phyloP scores from a whole-genome alignment of 2,797 vertebrate genomes.

The Cottoperca gobio region DNA sequence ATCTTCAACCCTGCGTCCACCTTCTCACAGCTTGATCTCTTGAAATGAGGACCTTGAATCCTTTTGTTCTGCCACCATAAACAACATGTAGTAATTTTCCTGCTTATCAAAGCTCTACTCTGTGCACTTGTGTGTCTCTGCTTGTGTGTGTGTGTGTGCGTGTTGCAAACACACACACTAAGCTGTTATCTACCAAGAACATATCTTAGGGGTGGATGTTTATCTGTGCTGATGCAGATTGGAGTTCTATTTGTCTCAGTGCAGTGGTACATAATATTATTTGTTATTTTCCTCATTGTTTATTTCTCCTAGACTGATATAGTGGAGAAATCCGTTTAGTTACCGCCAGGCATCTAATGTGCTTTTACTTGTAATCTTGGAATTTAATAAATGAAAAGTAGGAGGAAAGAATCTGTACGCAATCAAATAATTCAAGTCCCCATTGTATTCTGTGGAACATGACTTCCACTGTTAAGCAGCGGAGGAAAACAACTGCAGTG shows the following conservation, averaged over 20 bases:
- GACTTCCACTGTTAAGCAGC: conserved; percentile 66
- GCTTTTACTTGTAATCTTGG: conserved; percentile 82
- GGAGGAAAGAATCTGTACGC: conserved; percentile 59
- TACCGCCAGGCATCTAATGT: conserved; percentile 73
- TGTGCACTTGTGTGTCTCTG: conserved; percentile 42
- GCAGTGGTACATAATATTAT: conserved; percentile 74
- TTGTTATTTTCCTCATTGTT: conserved; percentile 68
- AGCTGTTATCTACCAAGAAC: conserved; percentile 77
- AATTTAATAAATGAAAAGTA: conserved; percentile 79
- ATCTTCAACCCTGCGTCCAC: conserved; percentile 63
- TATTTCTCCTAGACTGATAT: conserved; percentile 74
- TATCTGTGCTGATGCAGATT: conserved; percentile 82
- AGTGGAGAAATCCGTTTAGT: conserved; percentile 74
- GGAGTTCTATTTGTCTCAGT: conserved; percentile 76
- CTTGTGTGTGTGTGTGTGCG: conserved; percentile 38
- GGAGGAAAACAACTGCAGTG: conserved; percentile 61
- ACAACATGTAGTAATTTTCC: conserved; percentile 81
- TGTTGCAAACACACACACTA: conserved; percentile 49
- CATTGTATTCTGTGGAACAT: conserved; percentile 62
- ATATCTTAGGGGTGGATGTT: conserved; percentile 83
- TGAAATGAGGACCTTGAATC: conserved; percentile 80
- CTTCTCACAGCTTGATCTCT: conserved; percentile 74
- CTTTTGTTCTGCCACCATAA: conserved; percentile 81
- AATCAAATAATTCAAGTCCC: conserved; percentile 76
- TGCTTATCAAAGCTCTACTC: conserved; percentile 76